phyloP scores from a whole-genome alignment of 2,797 vertebrate species.

The Amphiprion clarkii region DNA sequence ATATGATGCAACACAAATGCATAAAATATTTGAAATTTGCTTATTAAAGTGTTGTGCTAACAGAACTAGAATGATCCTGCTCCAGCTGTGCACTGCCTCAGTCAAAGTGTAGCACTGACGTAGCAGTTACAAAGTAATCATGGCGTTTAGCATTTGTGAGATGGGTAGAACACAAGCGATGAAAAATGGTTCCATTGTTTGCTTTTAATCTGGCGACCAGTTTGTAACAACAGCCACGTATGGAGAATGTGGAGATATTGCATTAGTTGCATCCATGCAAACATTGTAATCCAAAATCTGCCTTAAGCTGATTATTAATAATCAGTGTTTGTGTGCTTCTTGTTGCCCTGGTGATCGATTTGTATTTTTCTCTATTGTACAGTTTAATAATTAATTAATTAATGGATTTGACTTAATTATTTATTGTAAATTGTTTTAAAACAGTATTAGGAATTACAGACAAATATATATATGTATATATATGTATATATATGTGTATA shows the following conservation, averaged over 20 bases:
- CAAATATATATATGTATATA: not conserved
- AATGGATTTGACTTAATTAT: not conserved
- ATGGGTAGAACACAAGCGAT: not conserved
- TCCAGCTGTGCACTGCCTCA: constrained; percentile 9
- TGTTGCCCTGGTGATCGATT: not conserved
- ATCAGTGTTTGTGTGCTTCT: not conserved
- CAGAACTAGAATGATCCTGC: constrained; percentile 1
- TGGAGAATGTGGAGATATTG: not conserved
- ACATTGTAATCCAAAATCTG: constrained; percentile 24
- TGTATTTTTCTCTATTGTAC: not conserved
- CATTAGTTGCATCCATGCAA: constrained; percentile 34
- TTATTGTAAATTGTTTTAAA: constrained; percentile 3
- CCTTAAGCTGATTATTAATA: constrained; percentile 7
- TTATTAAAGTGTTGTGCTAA: not conserved
- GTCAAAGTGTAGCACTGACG: constrained; percentile 5
- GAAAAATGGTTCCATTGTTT: constrained; percentile 22
- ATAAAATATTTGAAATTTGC: not conserved
- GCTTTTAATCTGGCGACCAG: constrained; percentile 4
- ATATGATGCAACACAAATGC: constrained; percentile 14
- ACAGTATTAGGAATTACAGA: not conserved
- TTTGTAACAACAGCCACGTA: constrained; percentile 9
- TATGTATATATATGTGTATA: too few species aligned
- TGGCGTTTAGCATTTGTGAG: constrained; percentile 3
- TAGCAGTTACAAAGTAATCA: constrained; percentile 16
- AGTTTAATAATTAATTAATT: constrained; percentile 20